These are phyloP conservation scores for Acipenser transmontanus DNA, from an alignment of 2,797 vertebrate species.

Conservation along the genomic window DNA sequence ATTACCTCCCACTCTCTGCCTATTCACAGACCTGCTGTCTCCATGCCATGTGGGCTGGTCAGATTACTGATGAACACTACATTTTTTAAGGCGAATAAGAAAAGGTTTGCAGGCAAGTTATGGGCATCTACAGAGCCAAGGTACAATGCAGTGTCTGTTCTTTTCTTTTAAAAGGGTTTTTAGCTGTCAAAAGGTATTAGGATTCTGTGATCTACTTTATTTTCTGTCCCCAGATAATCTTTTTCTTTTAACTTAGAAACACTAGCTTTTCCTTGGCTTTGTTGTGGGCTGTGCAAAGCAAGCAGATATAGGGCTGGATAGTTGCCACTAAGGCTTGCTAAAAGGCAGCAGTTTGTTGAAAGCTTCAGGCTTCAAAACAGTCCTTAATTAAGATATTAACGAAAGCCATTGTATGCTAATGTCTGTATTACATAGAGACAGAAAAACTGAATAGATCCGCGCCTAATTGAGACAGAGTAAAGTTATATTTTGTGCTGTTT, in stretches of 20 bases:
- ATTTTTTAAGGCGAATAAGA: slow-evolving; percentile 22
- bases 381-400: too few species aligned
- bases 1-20: slow-evolving; percentile 25
- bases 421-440: too few species aligned
- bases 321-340: neutral
- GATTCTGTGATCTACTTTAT: slow-evolving; percentile 28
- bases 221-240: slow-evolving; percentile 30
- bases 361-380: neutral
- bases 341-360: neutral
- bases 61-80: slow-evolving; percentile 32
- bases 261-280: neutral
- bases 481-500: too few species aligned
- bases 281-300: neutral
- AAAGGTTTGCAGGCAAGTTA: slow-evolving; percentile 24
- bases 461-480: too few species aligned
- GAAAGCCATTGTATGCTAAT: too few species aligned
- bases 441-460: too few species aligned
- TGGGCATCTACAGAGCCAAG: slow-evolving; percentile 16
- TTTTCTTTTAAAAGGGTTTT: slow-evolving; percentile 31
- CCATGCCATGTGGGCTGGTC: slow-evolving; percentile 38
- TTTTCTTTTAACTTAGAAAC: slow-evolving; percentile 12
- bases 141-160: slow-evolving; percentile 40
- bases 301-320: slow-evolving; percentile 7
- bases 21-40: slow-evolving; percentile 35
- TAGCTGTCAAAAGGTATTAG: slow-evolving; percentile 21